These are phyloP conservation scores for Byasa hedistus DNA, from an alignment of 2,888 invertebrate species.

Conservation along the genomic window DNA sequence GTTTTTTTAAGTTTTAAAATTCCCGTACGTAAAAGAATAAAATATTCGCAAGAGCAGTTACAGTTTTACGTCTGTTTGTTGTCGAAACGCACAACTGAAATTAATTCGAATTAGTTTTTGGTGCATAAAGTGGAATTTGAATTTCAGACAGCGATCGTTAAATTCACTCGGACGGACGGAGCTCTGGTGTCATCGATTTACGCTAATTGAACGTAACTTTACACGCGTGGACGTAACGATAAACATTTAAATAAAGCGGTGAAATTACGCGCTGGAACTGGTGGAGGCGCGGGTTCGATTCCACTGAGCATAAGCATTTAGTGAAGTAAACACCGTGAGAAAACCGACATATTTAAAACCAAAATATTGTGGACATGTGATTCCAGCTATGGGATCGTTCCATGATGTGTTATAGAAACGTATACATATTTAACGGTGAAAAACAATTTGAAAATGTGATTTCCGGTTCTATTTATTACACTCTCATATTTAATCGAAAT, in stretches of 20 bases:
- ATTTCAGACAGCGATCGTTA: slow-evolving; percentile 60
- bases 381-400: too few species aligned
- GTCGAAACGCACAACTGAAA: slow-evolving; percentile 27
- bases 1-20: too few species aligned
- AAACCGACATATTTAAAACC: too few species aligned
- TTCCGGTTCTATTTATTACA: too few species aligned
- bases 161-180: slow-evolving; percentile 54
- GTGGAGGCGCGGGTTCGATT: too few species aligned
- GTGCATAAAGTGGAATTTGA: slow-evolving; percentile 41
- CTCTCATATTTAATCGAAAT: too few species aligned
- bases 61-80: slow-evolving; percentile 1
- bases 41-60: not conserved
- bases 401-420: too few species aligned
- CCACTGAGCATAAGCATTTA: too few species aligned
- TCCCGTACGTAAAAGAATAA: not conserved
- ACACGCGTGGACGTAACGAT: slow-evolving; percentile 50
- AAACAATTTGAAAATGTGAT: too few species aligned
- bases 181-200: slow-evolving; percentile 64
- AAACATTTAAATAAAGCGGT: slow-evolving; percentile 30
- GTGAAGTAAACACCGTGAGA: too few species aligned
- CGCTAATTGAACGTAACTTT: slow-evolving; percentile 74
- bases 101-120: slow-evolving; percentile 12
- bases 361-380: too few species aligned
- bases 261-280: not conserved
- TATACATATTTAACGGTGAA: too few species aligned